Conservation (phyloP, 2,797 vertebrate species). For the Poeciliopsis infans region DNA sequence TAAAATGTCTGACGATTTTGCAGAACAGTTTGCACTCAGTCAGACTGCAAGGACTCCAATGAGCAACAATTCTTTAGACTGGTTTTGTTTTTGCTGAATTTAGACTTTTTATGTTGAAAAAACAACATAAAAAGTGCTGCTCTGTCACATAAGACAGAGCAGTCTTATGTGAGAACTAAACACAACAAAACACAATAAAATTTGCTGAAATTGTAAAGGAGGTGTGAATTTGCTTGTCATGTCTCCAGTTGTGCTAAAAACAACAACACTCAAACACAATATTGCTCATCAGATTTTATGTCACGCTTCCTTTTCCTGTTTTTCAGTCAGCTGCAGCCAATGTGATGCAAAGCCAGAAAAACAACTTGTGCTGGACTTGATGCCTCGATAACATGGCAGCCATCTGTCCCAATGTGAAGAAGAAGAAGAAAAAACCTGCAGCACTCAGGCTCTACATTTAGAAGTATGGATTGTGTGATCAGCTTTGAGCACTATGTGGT, state of each 20-base stretch:
- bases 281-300: conserved; percentile 8
- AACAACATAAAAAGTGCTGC: neutral
- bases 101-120: neutral
- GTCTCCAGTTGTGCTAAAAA: neutral
- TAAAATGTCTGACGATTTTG: neutral
- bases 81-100: neutral
- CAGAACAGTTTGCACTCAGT: neutral
- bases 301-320: conserved; percentile 5
- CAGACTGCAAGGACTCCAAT: neutral
- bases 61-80: neutral
- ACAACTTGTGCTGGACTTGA: conserved; percentile 9
- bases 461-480: conserved; percentile 31
- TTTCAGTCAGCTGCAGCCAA: conserved; percentile 16
- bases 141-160: neutral
- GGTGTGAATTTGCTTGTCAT: neutral
- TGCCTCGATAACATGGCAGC: conserved; percentile 8
- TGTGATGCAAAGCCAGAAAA: conserved; percentile 15
- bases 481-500: conserved; percentile 18
- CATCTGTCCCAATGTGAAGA: conserved; percentile 1
- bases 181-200: neutral
- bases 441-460: conserved; percentile 20
- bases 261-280: neutral
- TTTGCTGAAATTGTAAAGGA: neutral
- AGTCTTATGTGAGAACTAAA: neutral
- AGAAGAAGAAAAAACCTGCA: conserved; percentile 3